phyloP scores from a whole-genome alignment of 1,140 invertebrate genomes.

The Drosophila bipectinata region DNA sequence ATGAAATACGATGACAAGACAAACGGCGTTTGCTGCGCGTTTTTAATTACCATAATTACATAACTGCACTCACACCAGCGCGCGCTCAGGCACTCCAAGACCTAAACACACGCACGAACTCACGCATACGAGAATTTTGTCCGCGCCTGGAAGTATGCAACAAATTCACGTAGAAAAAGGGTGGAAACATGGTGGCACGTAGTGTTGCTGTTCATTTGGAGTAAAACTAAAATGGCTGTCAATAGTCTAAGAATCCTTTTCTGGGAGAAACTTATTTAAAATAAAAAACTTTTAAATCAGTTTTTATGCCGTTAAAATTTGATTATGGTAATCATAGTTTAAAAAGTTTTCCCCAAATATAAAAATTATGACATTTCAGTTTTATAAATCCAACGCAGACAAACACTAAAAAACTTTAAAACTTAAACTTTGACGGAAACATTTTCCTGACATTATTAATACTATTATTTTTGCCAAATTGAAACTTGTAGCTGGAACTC shows the following conservation, averaged over 20 bases:
- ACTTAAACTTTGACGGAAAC: background rate
- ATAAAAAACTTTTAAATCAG: background rate
- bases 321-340: background rate
- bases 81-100: background rate
- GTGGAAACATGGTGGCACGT: background rate
- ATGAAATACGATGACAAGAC: conserved; percentile 61
- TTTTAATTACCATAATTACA: conserved; percentile 82
- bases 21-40: conserved; percentile 50
- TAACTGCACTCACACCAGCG: conserved; percentile 58
- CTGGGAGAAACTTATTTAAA: background rate
- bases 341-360: background rate
- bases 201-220: conserved; percentile 5
- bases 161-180: conserved; percentile 38
- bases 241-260: too few relatives aligned
- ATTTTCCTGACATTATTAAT: background rate
- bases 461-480: background rate
- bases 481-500: background rate
- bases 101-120: conserved; percentile 23
- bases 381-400: background rate
- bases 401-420: background rate
- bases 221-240: background rate
- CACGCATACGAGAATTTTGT: conserved; percentile 43
- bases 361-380: background rate
- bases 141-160: conserved; percentile 71
- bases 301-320: background rate